These are phyloP conservation scores for Eupelmus urozonus DNA, from an alignment of 2,888 invertebrate genomes.

Conservation along the genomic window DNA sequence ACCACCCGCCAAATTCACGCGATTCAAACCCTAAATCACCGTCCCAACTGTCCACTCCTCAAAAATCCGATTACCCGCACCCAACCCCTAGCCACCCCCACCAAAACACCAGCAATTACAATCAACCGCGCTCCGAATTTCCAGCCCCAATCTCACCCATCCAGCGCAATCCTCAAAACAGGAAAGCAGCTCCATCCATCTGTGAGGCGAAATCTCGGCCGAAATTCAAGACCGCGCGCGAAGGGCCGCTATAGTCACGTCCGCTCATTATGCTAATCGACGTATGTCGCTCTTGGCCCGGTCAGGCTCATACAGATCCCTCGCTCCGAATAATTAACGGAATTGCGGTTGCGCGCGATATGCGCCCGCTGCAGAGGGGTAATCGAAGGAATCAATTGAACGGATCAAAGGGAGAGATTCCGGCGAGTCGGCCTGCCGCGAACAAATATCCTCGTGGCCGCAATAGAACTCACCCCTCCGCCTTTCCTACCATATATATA, in stretches of 20 bases:
- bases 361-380: conserved; percentile 41
- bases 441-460: conserved; percentile 63
- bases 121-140: neutral
- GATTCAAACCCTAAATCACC: too few relatives aligned
- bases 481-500: neutral
- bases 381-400: conserved; percentile 64
- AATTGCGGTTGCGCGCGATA: neutral
- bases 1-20: too few relatives aligned
- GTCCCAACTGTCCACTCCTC: too few relatives aligned
- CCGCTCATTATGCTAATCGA: conserved; percentile 52
- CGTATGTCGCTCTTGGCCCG: conserved; percentile 37
- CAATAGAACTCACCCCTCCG: conserved; percentile 55
- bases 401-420: conserved; percentile 64
- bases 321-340: conserved; percentile 54
- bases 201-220: conserved; percentile 21
- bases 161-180: neutral
- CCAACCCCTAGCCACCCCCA: too few relatives aligned
- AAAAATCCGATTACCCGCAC: too few relatives aligned
- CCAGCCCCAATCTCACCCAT: neutral
- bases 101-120: neutral
- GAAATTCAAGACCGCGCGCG: conserved; percentile 6
- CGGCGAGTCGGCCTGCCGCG: conserved; percentile 57
- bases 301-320: neutral
- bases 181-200: conserved; percentile 18
- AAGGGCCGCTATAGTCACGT: conserved; percentile 2